Percentiles rank a stretch among this genome's conserved stretches.
These are phyloP conservation scores for Hemithea aestivaria DNA, from an alignment of 2,888 invertebrate species.

Conservation along the genomic window DNA sequence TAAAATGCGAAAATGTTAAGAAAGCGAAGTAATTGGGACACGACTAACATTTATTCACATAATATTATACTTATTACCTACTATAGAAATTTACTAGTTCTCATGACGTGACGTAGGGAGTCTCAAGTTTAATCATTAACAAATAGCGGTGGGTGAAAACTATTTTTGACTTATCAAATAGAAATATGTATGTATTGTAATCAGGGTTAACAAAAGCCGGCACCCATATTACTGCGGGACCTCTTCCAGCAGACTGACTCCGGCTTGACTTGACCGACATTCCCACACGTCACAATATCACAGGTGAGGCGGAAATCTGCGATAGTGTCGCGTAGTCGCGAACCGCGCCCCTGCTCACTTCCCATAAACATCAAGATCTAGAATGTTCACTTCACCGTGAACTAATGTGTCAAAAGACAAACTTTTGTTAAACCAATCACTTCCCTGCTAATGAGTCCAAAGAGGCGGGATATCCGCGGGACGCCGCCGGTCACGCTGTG, in stretches of 20 bases:
- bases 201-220: constrained; percentile 6
- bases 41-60: no score
- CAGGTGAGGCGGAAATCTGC: constrained; percentile 42
- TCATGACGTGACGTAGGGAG: no score
- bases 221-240: background rate
- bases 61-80: no score
- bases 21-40: no score
- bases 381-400: constrained; percentile 63
- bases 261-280: constrained; percentile 12
- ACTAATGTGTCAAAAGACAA: constrained; percentile 54
- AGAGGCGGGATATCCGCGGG: constrained; percentile 32
- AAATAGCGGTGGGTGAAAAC: no score
- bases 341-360: constrained; percentile 52
- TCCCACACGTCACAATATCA: constrained; percentile 34
- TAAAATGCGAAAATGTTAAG: no score
- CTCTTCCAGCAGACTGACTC: constrained; percentile 8
- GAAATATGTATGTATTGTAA: no score
- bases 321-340: constrained; percentile 38
- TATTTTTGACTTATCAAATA: no score
- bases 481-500: constrained; percentile 36
- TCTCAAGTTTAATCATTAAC: no score
- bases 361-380: constrained; percentile 66
- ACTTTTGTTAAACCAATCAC: constrained; percentile 44
- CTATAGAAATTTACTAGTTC: no score
- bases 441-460: constrained; percentile 40